Evolutionary conservation across 2,888 invertebrate genomes (phyloP).

Genomic region (Dione juno): DNA sequence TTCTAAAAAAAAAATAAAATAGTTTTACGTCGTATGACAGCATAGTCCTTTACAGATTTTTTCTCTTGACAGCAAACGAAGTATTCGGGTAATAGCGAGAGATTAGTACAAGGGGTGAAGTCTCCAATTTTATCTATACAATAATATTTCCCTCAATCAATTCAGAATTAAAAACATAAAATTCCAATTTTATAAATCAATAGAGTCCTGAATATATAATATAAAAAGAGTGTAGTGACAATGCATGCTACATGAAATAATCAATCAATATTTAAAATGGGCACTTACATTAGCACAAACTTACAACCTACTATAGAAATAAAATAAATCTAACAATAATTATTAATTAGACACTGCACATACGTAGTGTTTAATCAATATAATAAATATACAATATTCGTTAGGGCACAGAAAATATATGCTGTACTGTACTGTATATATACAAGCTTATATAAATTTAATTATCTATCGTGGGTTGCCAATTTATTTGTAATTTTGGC

Average conservation of each 20-base stretch:
- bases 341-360: conserved; percentile 33
- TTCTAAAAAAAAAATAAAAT: no score
- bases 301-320: conserved; percentile 10
- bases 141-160: no score
- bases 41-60: no score
- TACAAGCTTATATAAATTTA: neutral
- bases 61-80: no score
- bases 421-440: neutral
- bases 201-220: no score
- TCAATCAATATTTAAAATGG: neutral
- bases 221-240: no score
- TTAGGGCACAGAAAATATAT: neutral
- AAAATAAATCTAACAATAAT: conserved; percentile 28
- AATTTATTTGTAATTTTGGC: conserved; percentile 21
- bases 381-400: conserved; percentile 28
- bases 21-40: no score
- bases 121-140: no score
- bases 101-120: no score
- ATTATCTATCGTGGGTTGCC: neutral
- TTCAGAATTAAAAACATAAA: no score
- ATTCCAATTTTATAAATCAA: no score
- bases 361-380: conserved; percentile 37
- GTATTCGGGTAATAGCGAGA: no score
- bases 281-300: conserved; percentile 14
- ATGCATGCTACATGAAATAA: neutral